Evolutionary conservation across 1,140 invertebrate genomes (phyloP).

Genomic region (Drosophila takahashii): DNA sequence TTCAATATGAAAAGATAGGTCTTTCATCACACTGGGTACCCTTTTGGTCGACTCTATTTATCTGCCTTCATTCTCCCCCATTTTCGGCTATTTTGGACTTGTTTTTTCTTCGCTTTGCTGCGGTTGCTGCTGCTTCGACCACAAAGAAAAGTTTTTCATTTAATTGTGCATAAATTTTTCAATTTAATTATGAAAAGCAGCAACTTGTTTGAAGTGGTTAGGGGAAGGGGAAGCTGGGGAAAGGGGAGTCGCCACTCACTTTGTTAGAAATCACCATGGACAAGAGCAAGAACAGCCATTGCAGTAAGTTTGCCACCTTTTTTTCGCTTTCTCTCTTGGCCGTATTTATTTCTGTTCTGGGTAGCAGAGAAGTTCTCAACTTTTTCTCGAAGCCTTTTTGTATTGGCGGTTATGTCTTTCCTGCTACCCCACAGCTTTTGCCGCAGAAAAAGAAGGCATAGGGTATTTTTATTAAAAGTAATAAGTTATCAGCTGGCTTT

Average conservation of each 20-base stretch:
- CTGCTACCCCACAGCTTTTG: conserved; percentile 16
- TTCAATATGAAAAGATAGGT: too few relatives aligned
- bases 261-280: conserved; percentile 50
- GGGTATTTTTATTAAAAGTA: conserved; percentile 43
- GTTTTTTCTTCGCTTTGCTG: conserved; percentile 25
- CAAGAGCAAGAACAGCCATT: conserved; percentile 7
- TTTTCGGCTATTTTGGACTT: conserved; percentile 17
- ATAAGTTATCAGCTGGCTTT: conserved; percentile 29
- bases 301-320: conserved; percentile 32
- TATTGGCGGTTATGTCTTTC: conserved; percentile 50
- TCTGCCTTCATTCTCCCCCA: neutral
- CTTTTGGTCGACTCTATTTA: neutral
- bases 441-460: conserved; percentile 1
- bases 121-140: conserved; percentile 39
- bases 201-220: conserved; percentile 81
- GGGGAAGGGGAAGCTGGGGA: conserved; percentile 1
- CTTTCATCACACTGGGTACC: neutral
- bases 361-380: conserved; percentile 23
- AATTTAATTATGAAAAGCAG: conserved; percentile 83
- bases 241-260: conserved; percentile 31
- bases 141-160: conserved; percentile 81
- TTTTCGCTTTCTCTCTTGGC: conserved; percentile 1
- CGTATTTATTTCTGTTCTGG: conserved; percentile 38
- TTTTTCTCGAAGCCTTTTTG: conserved; percentile 37
- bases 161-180: conserved; percentile 82